Percentiles rank a stretch among this genome's conserved stretches.
phyloP scores from a whole-genome alignment of 2,888 invertebrate genomes.

The Conops quadrifasciatus region DNA sequence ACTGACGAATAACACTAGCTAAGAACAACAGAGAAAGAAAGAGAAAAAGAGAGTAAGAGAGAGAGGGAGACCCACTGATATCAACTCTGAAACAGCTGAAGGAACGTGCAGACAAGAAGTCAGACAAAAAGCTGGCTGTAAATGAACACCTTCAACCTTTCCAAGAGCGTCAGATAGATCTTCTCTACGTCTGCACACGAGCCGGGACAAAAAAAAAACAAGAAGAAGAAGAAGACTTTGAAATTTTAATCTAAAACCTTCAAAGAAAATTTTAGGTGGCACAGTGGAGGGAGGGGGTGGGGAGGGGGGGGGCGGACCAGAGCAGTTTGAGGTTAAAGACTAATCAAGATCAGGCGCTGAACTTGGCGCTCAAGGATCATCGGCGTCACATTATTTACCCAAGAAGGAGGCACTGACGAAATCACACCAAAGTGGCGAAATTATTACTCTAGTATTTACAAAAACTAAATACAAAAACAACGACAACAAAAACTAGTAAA shows the following conservation, averaged over 20 bases:
- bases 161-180: conserved; percentile 36
- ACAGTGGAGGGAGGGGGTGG: conserved; percentile 4
- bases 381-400: no score
- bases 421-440: conserved; percentile 15
- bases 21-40: conserved; percentile 7
- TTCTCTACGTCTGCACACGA: not conserved
- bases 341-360: not conserved
- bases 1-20: conserved; percentile 34
- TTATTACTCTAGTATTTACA: conserved; percentile 33
- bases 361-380: not conserved
- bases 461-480: conserved; percentile 10
- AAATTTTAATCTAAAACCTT: conserved; percentile 22
- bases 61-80: not conserved
- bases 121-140: not conserved
- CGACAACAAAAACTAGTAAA: conserved; percentile 9
- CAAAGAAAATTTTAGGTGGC: not conserved
- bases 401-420: not conserved
- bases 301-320: not conserved
- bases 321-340: no score
- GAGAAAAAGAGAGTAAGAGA: not conserved
- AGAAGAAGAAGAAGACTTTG: conserved; percentile 2
- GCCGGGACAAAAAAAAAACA: conserved; percentile 9
- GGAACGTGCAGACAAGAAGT: not conserved
- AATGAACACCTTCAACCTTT: conserved; percentile 47
- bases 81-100: not conserved